Evolutionary conservation across 2,113 vertebrate genomes (phyloP).

Genomic region (Chaetops frenatus): DNA sequence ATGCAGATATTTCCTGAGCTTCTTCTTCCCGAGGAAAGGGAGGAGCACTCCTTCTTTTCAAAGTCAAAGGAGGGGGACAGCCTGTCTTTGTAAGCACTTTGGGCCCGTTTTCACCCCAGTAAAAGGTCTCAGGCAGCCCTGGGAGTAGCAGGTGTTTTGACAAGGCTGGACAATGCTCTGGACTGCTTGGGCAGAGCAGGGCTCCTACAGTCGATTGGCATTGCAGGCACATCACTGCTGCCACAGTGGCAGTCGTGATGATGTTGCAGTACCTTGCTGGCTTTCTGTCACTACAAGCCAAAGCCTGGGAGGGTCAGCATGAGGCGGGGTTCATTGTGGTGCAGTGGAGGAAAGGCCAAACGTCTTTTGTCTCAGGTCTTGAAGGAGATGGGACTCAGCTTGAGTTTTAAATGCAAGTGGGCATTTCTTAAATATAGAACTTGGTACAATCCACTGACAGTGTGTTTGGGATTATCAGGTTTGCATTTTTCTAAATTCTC

Average conservation of each 20-base stretch:
- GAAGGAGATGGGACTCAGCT: not conserved
- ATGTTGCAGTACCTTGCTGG: not conserved
- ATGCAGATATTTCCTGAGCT: not conserved
- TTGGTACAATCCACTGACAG: not conserved
- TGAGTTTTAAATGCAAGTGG: not conserved
- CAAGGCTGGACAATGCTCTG: not conserved
- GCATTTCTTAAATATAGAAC: not conserved
- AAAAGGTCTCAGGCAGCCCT: not conserved
- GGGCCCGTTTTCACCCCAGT: not conserved
- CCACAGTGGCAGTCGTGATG: rapidly evolving
- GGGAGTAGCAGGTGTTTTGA: not conserved
- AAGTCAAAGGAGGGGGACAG: not conserved
- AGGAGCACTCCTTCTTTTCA: not conserved
- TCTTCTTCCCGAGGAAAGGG: not conserved
- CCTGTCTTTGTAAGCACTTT: not conserved
- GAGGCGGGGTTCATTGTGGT: not conserved
- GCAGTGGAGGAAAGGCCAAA: not conserved
- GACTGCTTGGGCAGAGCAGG: not conserved
- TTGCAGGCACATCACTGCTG: not conserved
- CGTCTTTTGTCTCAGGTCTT: not conserved
- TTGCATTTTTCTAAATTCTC: not conserved
- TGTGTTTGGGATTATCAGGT: not conserved
- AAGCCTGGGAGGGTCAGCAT: not conserved
- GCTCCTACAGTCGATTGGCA: not conserved
- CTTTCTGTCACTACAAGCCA: not conserved